phyloP scores from a whole-genome alignment of 2,113 vertebrate genomes.

The Hyla sarda region DNA sequence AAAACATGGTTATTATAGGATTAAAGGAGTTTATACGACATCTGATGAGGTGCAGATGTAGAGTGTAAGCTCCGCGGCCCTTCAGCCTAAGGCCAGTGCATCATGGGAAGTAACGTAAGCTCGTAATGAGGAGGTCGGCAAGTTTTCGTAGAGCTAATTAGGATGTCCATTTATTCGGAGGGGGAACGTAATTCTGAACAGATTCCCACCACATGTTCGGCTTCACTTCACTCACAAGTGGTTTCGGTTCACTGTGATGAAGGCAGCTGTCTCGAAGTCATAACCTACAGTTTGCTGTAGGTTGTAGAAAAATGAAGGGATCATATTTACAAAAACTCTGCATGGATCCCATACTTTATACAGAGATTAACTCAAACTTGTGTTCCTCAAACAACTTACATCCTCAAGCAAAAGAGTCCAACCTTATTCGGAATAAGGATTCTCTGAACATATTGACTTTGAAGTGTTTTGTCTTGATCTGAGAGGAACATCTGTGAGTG shows the following conservation, averaged over 20 bases:
- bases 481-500: conserved; percentile 22
- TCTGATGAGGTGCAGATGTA: conserved; percentile 36
- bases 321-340: not conserved
- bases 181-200: conserved; percentile 40
- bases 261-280: conserved; percentile 31
- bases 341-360: not conserved
- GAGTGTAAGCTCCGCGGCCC: conserved; percentile 41
- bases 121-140: conserved; percentile 43
- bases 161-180: conserved; percentile 35
- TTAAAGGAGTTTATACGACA: conserved; percentile 47
- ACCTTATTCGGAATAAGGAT: not conserved
- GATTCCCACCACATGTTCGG: conserved; percentile 52
- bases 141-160: conserved; percentile 54
- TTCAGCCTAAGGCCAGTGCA: conserved; percentile 10
- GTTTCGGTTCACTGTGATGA: conserved; percentile 38
- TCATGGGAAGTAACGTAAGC: conserved; percentile 47
- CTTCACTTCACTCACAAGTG: conserved; percentile 25
- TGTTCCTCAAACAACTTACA: not conserved
- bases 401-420: not conserved
- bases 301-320: not conserved
- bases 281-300: conserved; percentile 18
- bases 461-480: not conserved
- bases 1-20: conserved; percentile 43
- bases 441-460: not conserved
- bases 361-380: not conserved